phyloP scores from a whole-genome alignment of 2,113 vertebrate species.

The Condylura cristata region DNA sequence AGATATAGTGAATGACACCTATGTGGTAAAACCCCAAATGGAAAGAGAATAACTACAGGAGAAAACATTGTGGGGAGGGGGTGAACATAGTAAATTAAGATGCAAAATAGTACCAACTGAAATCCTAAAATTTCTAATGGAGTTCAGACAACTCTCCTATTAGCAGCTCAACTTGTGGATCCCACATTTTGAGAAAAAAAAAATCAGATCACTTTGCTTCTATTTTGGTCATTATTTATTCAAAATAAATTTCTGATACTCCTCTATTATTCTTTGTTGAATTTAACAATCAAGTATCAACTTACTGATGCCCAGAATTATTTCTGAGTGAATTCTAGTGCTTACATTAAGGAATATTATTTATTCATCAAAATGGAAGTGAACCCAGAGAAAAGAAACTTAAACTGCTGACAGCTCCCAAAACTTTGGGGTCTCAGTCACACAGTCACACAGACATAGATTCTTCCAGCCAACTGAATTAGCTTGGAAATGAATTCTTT shows the following conservation, averaged over 20 bases:
- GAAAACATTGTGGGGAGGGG: no score
- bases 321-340: neutral
- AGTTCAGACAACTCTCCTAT: neutral
- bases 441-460: neutral
- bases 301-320: neutral
- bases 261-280: neutral
- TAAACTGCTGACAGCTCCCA: neutral
- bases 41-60: neutral
- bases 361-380: neutral
- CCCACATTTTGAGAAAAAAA: neutral
- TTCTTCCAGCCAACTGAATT: neutral
- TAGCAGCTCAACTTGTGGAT: neutral
- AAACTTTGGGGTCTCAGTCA: neutral
- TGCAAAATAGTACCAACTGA: neutral
- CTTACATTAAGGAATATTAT: neutral
- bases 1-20: neutral
- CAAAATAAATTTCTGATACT: neutral
- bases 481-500: neutral
- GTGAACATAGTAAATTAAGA: neutral
- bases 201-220: neutral
- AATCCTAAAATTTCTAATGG: neutral
- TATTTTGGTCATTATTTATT: neutral
- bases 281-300: neutral
- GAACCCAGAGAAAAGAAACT: neutral
- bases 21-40: neutral